A percentile compares a stretch with the other conserved stretches of the same genome.
Conservation (phyloP, 35 echinoderm and acorn worm species). For the Ophioderma brevispina region DNA sequence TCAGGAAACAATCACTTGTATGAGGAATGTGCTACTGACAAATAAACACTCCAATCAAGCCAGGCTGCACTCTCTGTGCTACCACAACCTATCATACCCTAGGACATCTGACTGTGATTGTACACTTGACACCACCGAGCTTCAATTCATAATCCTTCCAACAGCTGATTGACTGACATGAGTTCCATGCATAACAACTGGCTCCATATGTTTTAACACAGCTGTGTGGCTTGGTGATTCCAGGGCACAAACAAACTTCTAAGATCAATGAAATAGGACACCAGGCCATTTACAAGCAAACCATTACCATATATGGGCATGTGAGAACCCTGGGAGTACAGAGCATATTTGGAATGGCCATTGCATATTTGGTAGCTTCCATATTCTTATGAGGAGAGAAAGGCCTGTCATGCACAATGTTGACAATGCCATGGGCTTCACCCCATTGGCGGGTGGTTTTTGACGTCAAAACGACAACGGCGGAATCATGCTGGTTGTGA, state of each 20-base stretch:
- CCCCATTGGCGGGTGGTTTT: constrained; percentile 4
- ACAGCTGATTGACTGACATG: background rate
- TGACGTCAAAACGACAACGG: constrained; percentile 19
- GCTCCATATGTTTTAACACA: too few species aligned
- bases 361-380: constrained; percentile 5
- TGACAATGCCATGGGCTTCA: constrained; percentile 5
- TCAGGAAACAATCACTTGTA: background rate
- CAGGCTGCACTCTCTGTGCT: too few species aligned
- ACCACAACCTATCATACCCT: too few species aligned
- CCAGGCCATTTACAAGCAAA: background rate
- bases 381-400: constrained; percentile 4
- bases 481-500: background rate
- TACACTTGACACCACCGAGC: background rate
- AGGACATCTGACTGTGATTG: background rate
- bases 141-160: background rate
- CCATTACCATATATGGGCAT: background rate
- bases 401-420: background rate
- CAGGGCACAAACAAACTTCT: background rate
- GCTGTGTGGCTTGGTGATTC: background rate
- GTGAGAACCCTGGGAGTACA: constrained; percentile 3
- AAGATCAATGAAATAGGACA: background rate
- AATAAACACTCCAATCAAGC: background rate
- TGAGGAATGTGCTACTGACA: background rate
- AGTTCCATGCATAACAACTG: background rate
- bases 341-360: background rate